Percentiles rank a stretch among this genome's conserved stretches.
Evolutionary conservation across 2,113 vertebrate species (phyloP).

Genomic region (Noturus placidus): DNA sequence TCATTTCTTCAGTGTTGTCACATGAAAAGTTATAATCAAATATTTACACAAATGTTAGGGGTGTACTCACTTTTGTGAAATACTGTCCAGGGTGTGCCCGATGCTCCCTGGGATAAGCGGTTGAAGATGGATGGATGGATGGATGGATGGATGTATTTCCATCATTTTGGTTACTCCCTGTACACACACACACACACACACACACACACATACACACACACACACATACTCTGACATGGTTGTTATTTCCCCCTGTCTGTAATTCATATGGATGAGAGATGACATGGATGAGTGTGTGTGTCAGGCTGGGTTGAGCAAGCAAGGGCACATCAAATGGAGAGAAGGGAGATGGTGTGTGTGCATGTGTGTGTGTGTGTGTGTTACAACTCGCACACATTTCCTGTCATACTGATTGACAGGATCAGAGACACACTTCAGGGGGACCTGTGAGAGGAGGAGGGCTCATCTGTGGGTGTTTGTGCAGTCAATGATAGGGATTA

Average conservation of each 20-base stretch:
- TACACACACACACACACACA: not conserved
- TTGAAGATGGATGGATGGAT: too few species aligned
- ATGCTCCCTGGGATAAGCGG: too few species aligned
- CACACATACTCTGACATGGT: slow-evolving; percentile 44
- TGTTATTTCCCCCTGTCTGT: slow-evolving; percentile 67
- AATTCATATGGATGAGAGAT: slow-evolving; percentile 73
- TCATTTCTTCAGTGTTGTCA: too few species aligned
- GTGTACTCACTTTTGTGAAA: too few species aligned
- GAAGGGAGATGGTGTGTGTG: not conserved
- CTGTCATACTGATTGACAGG: slow-evolving; percentile 69
- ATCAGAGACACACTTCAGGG: slow-evolving; percentile 49
- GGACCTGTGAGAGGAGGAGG: slow-evolving; percentile 34
- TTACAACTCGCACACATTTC: slow-evolving; percentile 35
- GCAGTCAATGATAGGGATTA: slow-evolving; percentile 62
- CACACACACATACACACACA: not conserved
- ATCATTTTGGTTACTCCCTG: not conserved
- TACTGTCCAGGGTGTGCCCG: too few species aligned
- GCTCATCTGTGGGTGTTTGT: slow-evolving; percentile 31
- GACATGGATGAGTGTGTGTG: slow-evolving; percentile 63
- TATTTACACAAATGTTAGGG: too few species aligned
- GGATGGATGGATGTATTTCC: too few species aligned
- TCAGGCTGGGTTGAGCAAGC: slow-evolving; percentile 70
- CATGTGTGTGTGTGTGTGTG: not conserved
- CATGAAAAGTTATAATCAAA: too few species aligned
- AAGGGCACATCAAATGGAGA: slow-evolving; percentile 61